Base-by-base conservation (phyloP, 2,888 invertebrate species). In the Seira sanloemensis region DNA sequence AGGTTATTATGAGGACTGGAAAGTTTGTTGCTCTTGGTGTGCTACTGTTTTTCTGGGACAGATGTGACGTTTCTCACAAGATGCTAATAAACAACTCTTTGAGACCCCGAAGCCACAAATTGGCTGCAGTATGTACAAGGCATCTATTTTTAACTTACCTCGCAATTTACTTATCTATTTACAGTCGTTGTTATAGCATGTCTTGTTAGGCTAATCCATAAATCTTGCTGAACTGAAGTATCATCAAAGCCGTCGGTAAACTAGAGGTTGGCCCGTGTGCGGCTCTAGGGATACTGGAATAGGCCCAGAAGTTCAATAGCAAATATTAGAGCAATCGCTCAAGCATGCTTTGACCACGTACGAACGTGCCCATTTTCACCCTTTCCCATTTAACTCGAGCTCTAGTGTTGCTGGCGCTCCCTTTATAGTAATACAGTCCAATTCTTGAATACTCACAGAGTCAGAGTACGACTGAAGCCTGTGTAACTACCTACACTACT, bases 201-300 rank as follows among this genome's bases (percentile, higher is more conserved):
- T 37, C 82, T 79, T 83, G 84, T 80, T 85, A 79, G 81, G 85
- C 62, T 87, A 85, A 85, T 84, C 84, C 80, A 85, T 85, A 85
- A 84, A 78, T 78, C 50, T 72, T 26, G 1, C 68, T 18, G 37
- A 68, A 68, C 5, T 26, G 68, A n/a, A 68, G 26, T 12, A 68
- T 68, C 68, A 25, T 68, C 68, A 68, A 68, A 68, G 68, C 18
- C 25, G 68, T 68, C 37, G 37, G 37, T 37, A 4, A 37, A 37
- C 37, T 37, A 37, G 25, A 25, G 1, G 37, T 37, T 12, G 4
- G 12, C 37, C 12, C 37, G 4, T 37, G 37, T 37, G 37, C 5
- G 12, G 37, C 37, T 37, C 37, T 37, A 4, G 37, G 37, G 37
- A 37, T 4, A 37, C 5, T 37, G 4, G 12, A 37, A 37, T 7